These are phyloP conservation scores for Rhagophthalmus giganteus DNA, from an alignment of 2,888 invertebrate species.

Conservation along the genomic window DNA sequence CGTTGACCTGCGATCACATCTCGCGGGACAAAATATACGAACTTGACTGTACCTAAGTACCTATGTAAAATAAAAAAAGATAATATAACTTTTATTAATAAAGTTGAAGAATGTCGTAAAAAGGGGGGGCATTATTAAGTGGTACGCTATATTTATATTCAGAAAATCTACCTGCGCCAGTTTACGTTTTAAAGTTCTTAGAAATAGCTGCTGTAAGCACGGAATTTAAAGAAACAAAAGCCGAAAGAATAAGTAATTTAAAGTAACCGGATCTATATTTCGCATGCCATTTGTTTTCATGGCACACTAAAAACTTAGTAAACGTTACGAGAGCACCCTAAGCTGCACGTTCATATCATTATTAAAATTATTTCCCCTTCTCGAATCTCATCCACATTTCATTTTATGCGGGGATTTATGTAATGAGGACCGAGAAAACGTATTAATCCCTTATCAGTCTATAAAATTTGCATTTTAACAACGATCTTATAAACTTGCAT, in stretches of 20 bases:
- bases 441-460: constrained; percentile 26
- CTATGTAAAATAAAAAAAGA: too few species aligned
- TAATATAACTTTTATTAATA: too few species aligned
- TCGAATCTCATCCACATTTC: constrained; percentile 9
- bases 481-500: constrained; percentile 28
- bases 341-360: constrained; percentile 3
- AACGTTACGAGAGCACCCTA: constrained; percentile 4
- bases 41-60: too few species aligned
- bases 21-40: too few species aligned
- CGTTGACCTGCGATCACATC: too few species aligned
- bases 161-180: too few species aligned
- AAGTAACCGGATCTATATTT: background rate
- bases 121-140: too few species aligned
- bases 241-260: background rate
- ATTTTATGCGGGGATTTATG: constrained; percentile 17
- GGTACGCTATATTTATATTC: too few species aligned
- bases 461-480: constrained; percentile 29
- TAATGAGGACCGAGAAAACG: constrained; percentile 14
- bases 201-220: too few species aligned
- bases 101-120: too few species aligned
- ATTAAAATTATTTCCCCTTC: constrained; percentile 8
- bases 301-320: constrained; percentile 4
- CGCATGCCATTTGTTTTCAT: constrained; percentile 4
- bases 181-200: too few species aligned
- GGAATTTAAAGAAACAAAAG: too few species aligned